Conservation (phyloP, 2,113 vertebrate species). For the Chiloscyllium plagiosum region DNA sequence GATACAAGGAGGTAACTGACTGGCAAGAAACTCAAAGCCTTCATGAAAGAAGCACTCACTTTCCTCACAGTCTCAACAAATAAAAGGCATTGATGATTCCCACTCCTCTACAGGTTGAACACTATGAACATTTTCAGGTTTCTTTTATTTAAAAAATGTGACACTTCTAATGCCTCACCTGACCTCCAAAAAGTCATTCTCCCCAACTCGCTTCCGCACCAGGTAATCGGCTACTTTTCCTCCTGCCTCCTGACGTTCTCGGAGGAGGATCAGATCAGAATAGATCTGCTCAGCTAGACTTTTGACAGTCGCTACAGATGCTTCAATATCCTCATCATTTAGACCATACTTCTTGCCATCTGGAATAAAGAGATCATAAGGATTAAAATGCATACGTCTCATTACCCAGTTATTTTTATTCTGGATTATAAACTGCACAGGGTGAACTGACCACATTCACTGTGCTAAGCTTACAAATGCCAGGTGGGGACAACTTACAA, state of each 20-base stretch:
- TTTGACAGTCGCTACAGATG: constrained; percentile 82
- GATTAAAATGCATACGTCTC: neutral
- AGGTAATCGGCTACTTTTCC: constrained; percentile 88
- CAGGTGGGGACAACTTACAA: neutral
- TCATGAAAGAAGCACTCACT: neutral
- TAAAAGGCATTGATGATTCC: neutral
- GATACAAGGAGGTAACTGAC: neutral
- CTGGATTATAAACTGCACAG: neutral
- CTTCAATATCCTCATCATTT: constrained; percentile 87
- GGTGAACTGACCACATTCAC: neutral
- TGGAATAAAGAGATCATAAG: constrained; percentile 41
- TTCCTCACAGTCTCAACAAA: neutral
- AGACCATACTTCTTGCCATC: constrained; percentile 93
- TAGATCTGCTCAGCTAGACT: constrained; percentile 92
- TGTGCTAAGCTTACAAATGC: neutral
- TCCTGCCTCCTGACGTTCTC: constrained; percentile 79
- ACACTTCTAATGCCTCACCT: constrained; percentile 63
- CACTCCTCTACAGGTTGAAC: too few relatives aligned
- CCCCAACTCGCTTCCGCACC: constrained; percentile 85
- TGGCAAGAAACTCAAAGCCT: neutral
- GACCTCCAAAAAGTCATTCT: constrained; percentile 98
- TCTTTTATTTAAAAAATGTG: too few relatives aligned
- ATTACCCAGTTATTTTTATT: neutral
- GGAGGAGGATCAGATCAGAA: constrained; percentile 80
- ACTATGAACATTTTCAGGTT: neutral